Evolutionary conservation across 2,888 invertebrate species (phyloP), one percentile per base, ranked within the genome.

Genomic region (Ochropacha duplaris): DNA sequence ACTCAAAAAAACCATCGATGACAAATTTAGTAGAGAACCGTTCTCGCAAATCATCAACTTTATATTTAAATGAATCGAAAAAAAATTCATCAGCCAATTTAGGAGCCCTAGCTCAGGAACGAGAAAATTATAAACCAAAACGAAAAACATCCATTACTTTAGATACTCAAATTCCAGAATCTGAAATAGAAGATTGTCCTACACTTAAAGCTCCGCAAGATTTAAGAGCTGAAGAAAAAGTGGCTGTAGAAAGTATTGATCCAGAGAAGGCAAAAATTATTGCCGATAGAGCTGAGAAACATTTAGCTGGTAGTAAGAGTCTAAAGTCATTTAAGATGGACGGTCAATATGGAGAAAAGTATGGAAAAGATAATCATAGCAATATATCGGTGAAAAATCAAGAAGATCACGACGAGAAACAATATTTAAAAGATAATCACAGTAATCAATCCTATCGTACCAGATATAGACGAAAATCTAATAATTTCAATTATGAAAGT

Each of bases 401-500:
- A 61, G 90, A 90, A 50, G 92, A 93, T 55, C 66, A 65, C 50
- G 92, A 92, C 9, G 93, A 93, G 60, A 87, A 76, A 50, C 84
- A 92, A 68, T 90, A 91, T 69, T 74, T 90, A 34, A 90, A 84
- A 80, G 91, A 92, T 63, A 92, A 88, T 65, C 90, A 88, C 55
- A 93, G 92, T 58, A 91, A 90, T 73, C 91, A 91, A 56, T 91
- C 91, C 1, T 74, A 74, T 61, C 81, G 84, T 22, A 85, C 83
- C 22, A 83, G 74, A 61, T 65, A 85, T 56, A 84, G 91, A 65
- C 76, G 84, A 60, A 92, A 92, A 69, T 92, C 94, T 0, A 94
- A 94, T 66, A 93, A 94, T 65, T 94, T 94, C 62, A 94, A 94
- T 71, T 91, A 92, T 24, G 95, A 95, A 76, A 94, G 91, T 63